Evolutionary conservation across 2,888 invertebrate species (phyloP), one percentile per base, ranked within the genome.

Genomic region (Napeogenes inachia): DNA sequence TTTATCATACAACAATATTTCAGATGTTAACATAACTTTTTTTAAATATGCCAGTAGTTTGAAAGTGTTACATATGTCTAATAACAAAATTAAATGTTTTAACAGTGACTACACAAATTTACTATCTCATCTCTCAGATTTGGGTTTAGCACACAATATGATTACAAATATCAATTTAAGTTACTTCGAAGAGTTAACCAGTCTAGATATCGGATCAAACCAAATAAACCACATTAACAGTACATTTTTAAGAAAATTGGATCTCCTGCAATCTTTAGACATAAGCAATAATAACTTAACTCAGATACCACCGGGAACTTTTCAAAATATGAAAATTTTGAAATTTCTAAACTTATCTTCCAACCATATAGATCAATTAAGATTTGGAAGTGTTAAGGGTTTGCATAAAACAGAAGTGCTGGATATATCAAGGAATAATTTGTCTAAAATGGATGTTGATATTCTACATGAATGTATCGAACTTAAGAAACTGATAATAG

Each of bases 381-480:
- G 86, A 38, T 88, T 82, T 57, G 89, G 89, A 1, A 84, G 77
- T 66, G 73, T 89, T 32, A 84, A 76, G 70, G 89, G 89, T 2
- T 72, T 89, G 8, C 77, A 84, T 59, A 81, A 74, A 68, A 82
- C 81, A 0, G 80, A 85, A 72, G 70, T 79, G 3, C 68, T 89
- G 47, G 88, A 89, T 71, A 62, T 89, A 67, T 88, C 89, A 13
- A 78, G 70, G 59, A 89, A 89, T 68, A 72, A 75, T n/a, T 75
- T 89, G 12, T 60, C 67, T 2, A 66, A 73, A 4, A 64, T 89
- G 56, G 87, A 89, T 63, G 80, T 84, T 0, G 76, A 84, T 60
- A 72, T 88, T 32, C 87, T 89, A 59, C 87, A 89, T 56, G 89
- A 87, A 71, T 89, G 89, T 68, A 62, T 66, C 4, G 81, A 82